Conservation (phyloP, 2,888 invertebrate species). For the Koerneria pararmatus region DNA sequence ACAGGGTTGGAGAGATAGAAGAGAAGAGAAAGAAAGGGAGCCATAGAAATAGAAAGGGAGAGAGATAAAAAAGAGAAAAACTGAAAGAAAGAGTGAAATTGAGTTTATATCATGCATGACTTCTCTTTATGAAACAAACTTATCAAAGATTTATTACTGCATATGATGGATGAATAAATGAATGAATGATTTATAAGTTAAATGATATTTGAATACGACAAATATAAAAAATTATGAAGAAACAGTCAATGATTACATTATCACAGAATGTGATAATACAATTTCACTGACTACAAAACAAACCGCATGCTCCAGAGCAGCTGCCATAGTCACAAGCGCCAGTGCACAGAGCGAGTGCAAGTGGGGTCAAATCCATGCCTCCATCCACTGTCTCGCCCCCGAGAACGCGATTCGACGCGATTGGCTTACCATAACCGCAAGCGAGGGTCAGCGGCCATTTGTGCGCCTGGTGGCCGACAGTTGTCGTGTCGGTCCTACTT, state of each 20-base stretch:
- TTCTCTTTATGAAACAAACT: not conserved
- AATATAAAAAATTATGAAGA: too few relatives aligned
- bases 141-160: not conserved
- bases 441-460: conserved; percentile 62
- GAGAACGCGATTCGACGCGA: conserved; percentile 56
- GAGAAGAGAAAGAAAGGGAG: conserved; percentile 4
- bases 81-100: not conserved
- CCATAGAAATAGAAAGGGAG: not conserved
- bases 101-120: not conserved
- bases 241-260: too few relatives aligned
- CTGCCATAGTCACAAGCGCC: conserved; percentile 1
- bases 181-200: not conserved
- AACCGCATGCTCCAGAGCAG: conserved; percentile 15
- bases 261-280: too few relatives aligned
- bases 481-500: conserved; percentile 42
- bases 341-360: not conserved
- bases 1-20: not conserved
- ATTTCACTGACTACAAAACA: too few relatives aligned
- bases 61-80: not conserved
- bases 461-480: conserved; percentile 57
- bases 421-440: conserved; percentile 61
- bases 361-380: not conserved
- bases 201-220: too few relatives aligned
- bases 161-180: not conserved
- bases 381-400: not conserved